Percentiles rank a stretch among this genome's conserved stretches.
These are phyloP conservation scores for Macrotus californicus DNA, from an alignment of 2,113 vertebrate genomes.

Conservation along the genomic window DNA sequence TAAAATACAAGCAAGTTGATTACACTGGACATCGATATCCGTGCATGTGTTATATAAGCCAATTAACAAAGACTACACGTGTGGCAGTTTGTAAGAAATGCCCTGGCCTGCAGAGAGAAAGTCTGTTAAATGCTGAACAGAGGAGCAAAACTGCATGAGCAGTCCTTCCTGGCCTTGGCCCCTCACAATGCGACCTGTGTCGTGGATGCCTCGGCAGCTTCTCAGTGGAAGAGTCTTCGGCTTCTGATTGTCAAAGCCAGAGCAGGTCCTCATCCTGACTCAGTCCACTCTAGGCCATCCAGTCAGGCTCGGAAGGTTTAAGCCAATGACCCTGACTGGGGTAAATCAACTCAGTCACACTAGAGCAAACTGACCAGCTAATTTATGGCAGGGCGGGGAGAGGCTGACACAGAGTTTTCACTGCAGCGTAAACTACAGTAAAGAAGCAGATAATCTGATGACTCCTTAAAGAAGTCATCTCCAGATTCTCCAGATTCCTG, in stretches of 20 bases:
- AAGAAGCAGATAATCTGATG: background rate
- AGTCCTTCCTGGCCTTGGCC: background rate
- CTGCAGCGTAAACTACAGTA: background rate
- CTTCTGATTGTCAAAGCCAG: background rate
- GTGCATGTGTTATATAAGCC: background rate
- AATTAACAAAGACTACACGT: background rate
- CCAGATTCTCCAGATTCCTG: background rate
- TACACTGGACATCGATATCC: background rate
- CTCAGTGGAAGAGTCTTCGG: background rate
- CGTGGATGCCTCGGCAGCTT: background rate
- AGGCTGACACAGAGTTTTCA: background rate
- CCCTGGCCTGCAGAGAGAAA: background rate
- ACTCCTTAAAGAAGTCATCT: background rate
- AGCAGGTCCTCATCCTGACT: background rate
- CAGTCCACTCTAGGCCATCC: background rate
- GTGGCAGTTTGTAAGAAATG: background rate
- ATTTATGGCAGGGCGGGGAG: background rate
- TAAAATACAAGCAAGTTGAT: background rate
- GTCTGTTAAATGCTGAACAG: background rate
- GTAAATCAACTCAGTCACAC: background rate
- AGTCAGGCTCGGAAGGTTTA: background rate
- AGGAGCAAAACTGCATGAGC: background rate
- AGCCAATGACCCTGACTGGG: background rate
- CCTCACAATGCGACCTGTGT: background rate
- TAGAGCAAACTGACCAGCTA: background rate